Base-by-base conservation (phyloP, 2,113 vertebrate species). In the Porphyrio hochstetteri region DNA sequence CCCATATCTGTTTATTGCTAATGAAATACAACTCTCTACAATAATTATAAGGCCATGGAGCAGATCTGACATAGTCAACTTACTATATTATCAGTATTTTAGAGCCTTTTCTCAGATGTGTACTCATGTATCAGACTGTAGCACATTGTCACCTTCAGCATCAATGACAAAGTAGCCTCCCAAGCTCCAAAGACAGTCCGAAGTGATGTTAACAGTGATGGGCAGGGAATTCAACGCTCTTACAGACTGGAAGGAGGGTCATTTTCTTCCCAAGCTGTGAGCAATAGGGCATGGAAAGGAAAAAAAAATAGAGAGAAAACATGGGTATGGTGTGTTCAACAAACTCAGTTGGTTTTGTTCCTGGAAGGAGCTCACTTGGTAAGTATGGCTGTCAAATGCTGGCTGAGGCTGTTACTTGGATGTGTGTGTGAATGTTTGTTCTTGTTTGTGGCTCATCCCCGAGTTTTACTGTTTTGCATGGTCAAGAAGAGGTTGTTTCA, bases 331-430 rank as follows among this genome's bases (percentile, higher is more conserved):
- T 2, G 0, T 40, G 38, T 64, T 93, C n/a, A 33, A 10, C 56
- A 31, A 53, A 5, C 20, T 14, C 0, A 0, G 13, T 29, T 76
- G 83, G 25, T 23, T 72, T 84, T 82, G 50, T 84, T 86, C 69
- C 60, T 91, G 78, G 42, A 38, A 71, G 46, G 80, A 87, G 68
- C 72, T 91, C 33, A 1, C 31, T 83, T n/a, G 42, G 86, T 96
- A 65, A 86, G 93, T 93, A 44, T 13, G 48, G 59, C 67, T 76
- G 48, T 56, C 15, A 77, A 55, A 29, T 16, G 48, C 11, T 38
- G 2, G 15, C 95, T 46, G 82, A 64, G 57, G 68, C 42, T 53
- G 29, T 71, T 53, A 6, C 75, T 40, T 64, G 74, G 42, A 52
- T 7, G 10, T n/a, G 48, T 19, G 16, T 53, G 52, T 42, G 40